Evolutionary conservation across 2,797 vertebrate genomes (phyloP).

Genomic region (Atherinosoma microstoma): DNA sequence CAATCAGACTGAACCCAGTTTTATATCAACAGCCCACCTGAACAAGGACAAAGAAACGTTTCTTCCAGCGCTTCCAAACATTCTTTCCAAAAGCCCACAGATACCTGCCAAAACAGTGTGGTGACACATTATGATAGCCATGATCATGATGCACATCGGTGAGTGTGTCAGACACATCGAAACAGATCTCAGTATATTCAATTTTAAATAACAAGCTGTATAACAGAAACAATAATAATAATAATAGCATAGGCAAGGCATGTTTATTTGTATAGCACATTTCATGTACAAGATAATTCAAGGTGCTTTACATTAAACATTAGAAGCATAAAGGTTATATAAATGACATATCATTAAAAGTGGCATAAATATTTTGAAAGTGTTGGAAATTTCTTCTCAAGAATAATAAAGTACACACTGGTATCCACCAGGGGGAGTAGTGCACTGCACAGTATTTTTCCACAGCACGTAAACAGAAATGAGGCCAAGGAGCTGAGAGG

Average conservation of each 20-base stretch:
- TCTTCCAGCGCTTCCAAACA: slow-evolving; percentile 99
- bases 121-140: slow-evolving; percentile 16
- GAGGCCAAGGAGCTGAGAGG: slow-evolving; percentile 75
- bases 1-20: background rate
- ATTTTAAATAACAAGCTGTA: background rate
- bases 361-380: slow-evolving; percentile 10
- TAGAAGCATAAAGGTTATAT: background rate
- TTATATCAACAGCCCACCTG: slow-evolving; percentile 83
- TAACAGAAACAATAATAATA: background rate
- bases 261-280: too few relatives aligned
- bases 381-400: slow-evolving; percentile 9
- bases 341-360: slow-evolving; percentile 3
- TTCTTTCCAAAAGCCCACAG: slow-evolving; percentile 99
- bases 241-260: too few relatives aligned
- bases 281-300: too few relatives aligned
- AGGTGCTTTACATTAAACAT: too few relatives aligned
- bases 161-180: background rate
- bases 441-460: slow-evolving; percentile 75
- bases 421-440: slow-evolving; percentile 78
- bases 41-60: slow-evolving; percentile 98
- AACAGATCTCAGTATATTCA: slow-evolving; percentile 6
- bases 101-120: slow-evolving; percentile 85
- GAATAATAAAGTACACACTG: slow-evolving; percentile 42
- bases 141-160: background rate
- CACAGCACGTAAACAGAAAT: slow-evolving; percentile 72